Evolutionary conservation across 1,140 invertebrate genomes (phyloP).

Genomic region (Olivierus martensii): DNA sequence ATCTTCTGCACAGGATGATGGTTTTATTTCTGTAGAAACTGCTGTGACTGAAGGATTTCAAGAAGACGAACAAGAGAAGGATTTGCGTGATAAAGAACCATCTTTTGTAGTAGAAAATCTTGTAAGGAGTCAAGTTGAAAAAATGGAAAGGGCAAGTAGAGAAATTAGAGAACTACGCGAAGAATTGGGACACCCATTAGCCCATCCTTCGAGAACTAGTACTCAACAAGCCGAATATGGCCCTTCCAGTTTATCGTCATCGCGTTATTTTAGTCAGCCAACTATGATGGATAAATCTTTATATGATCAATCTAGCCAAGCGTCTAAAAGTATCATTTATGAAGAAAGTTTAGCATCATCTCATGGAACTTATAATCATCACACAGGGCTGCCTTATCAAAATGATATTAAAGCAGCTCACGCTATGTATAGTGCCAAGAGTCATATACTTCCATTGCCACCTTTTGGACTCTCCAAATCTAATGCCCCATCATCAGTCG

Average conservation of each 20-base stretch:
- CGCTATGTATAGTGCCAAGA: background rate
- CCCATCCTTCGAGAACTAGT: slow-evolving; percentile 16
- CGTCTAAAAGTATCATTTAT: slow-evolving; percentile 12
- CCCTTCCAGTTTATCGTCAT: background rate
- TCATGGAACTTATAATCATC: background rate
- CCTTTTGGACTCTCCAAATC: slow-evolving; percentile 10
- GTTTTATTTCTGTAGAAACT: background rate
- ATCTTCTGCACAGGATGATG: background rate
- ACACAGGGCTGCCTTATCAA: background rate
- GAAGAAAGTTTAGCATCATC: slow-evolving; percentile 16
- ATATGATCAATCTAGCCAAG: slow-evolving; percentile 9
- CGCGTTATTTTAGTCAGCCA: background rate
- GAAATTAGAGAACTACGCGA: slow-evolving; percentile 19
- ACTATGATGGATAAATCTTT: background rate
- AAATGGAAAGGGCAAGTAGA: slow-evolving; percentile 19
- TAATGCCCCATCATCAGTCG: slow-evolving; percentile 12
- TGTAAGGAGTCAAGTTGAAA: slow-evolving; percentile 19
- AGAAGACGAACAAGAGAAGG: background rate
- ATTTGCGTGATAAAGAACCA: background rate
- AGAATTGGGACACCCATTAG: slow-evolving; percentile 21
- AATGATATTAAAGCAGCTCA: background rate
- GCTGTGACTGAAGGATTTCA: background rate
- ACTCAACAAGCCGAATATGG: slow-evolving; percentile 4
- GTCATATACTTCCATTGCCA: slow-evolving; percentile 16
- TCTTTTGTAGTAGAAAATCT: slow-evolving; percentile 20